Conservation (phyloP, 2,888 invertebrate genomes). For the Drosophila recens region DNA sequence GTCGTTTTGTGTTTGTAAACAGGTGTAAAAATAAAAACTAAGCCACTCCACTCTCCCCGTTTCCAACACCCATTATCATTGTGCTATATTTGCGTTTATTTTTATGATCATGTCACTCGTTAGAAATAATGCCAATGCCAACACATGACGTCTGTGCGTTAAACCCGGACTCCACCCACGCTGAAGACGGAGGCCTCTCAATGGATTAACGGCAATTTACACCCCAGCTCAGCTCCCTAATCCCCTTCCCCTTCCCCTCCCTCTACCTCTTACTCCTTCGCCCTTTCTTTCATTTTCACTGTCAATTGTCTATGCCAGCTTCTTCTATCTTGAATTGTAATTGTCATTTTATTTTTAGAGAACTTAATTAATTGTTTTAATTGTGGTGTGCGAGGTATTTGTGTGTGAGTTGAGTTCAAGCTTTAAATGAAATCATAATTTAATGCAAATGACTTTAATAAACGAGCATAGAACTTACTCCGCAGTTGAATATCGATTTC, state of each 20-base stretch:
- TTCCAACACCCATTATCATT: conserved; percentile 17
- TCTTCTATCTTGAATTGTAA: conserved; percentile 53
- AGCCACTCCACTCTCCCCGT: conserved; percentile 58
- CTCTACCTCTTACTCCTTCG: not conserved
- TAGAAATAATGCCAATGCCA: conserved; percentile 74
- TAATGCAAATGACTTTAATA: conserved; percentile 1
- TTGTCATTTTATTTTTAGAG: conserved; percentile 54
- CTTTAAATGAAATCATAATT: conserved; percentile 31
- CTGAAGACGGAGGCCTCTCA: conserved; percentile 40
- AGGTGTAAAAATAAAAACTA: conserved; percentile 80
- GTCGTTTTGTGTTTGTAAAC: conserved; percentile 64
- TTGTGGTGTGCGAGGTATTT: conserved; percentile 31
- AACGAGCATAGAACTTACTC: not conserved
- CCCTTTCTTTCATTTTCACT: not conserved
- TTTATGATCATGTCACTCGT: conserved; percentile 80
- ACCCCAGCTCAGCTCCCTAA: conserved; percentile 23
- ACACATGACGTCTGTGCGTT: conserved; percentile 40
- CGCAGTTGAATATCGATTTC: not conserved
- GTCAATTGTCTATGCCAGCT: conserved; percentile 22
- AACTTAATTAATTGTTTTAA: conserved; percentile 73
- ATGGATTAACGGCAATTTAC: conserved; percentile 75
- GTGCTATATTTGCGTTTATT: conserved; percentile 79
- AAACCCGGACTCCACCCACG: not conserved
- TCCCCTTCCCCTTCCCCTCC: not conserved
- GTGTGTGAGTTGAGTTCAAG: conserved; percentile 15